Conservation (phyloP, 2,113 vertebrate species). For the Emydocephalus ijimae region DNA sequence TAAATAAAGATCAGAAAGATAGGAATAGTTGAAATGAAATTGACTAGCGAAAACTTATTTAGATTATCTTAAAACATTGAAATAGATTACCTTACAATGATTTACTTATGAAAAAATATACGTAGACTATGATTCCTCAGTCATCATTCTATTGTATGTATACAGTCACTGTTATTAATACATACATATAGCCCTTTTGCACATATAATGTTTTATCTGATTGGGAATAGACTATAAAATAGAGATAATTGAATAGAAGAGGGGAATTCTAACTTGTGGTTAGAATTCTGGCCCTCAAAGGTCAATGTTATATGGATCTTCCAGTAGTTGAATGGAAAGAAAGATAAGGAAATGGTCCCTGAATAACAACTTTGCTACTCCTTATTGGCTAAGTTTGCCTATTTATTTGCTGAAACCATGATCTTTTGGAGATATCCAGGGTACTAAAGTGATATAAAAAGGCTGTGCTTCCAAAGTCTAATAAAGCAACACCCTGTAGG, state of each 20-base stretch:
- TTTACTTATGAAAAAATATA: neutral
- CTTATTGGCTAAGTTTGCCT: neutral
- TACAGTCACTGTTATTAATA: neutral
- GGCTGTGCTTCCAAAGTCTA: neutral
- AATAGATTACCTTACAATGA: neutral
- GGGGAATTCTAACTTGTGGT: neutral
- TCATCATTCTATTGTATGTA: neutral
- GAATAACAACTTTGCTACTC: neutral
- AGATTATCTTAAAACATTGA: neutral
- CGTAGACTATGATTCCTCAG: neutral
- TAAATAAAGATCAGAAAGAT: slow-evolving; percentile 70
- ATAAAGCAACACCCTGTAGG: neutral
- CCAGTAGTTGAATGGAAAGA: neutral
- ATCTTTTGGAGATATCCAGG: neutral
- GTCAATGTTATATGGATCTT: neutral
- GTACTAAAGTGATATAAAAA: neutral
- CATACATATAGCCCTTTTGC: neutral
- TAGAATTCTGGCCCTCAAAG: neutral
- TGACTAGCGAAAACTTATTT: neutral
- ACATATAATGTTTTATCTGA: neutral
- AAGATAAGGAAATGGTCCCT: neutral
- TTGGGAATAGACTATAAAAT: neutral
- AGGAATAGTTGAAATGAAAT: slow-evolving; percentile 50
- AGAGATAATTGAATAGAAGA: neutral
- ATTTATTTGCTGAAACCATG: neutral